Evolutionary conservation across 2,113 vertebrate genomes (phyloP).

Genomic region (Pelusios castaneus): DNA sequence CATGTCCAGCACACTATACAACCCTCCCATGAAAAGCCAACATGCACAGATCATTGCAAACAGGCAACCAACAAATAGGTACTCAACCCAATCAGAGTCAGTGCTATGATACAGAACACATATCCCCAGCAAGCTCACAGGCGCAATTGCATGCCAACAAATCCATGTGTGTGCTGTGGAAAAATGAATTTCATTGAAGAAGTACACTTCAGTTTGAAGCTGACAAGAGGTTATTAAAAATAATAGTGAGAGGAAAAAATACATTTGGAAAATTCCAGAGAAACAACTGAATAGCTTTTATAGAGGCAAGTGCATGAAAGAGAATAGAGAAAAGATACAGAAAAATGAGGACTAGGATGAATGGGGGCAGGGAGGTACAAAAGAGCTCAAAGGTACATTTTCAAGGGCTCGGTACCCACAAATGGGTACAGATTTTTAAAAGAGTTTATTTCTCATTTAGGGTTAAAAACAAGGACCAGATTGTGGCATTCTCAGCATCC

Average conservation of each 20-base stretch:
- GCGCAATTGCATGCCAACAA: not conserved
- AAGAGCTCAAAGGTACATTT: not conserved
- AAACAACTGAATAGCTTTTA: not conserved
- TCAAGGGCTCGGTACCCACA: not conserved
- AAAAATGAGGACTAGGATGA: not conserved
- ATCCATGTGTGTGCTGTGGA: not conserved
- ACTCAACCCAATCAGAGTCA: not conserved
- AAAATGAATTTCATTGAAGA: not conserved
- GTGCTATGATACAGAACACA: not conserved
- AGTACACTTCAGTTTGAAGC: not conserved
- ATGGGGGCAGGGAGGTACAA: not conserved
- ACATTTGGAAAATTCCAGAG: not conserved
- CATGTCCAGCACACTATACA: too few relatives aligned
- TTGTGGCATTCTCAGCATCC: not conserved
- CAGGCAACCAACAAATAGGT: not conserved
- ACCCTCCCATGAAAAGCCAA: not conserved
- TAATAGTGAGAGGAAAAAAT: not conserved
- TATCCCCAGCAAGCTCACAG: too few relatives aligned
- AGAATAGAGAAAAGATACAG: not conserved
- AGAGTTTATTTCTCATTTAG: too few relatives aligned
- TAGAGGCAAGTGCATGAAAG: too few relatives aligned
- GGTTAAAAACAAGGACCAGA: not conserved
- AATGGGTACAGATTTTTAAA: not conserved
- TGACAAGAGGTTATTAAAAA: not conserved
- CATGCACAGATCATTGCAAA: not conserved